Conservation (phyloP, 2,888 invertebrate genomes). For the Chelonus formosanus region DNA sequence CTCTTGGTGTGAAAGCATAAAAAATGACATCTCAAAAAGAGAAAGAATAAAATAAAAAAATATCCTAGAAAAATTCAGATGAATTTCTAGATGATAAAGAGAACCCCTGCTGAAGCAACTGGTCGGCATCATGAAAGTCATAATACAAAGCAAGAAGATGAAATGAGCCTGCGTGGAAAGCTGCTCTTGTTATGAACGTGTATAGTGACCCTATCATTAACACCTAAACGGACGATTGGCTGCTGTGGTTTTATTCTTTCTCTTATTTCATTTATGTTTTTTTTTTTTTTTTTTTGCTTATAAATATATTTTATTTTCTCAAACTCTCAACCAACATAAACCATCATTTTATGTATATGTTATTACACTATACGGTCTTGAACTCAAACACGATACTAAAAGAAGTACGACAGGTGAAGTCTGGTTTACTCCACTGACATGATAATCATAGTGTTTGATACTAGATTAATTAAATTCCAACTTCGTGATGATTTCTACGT, state of each 20-base stretch:
- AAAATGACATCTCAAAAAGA: no score
- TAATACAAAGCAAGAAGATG: constrained; percentile 1
- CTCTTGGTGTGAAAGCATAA: no score
- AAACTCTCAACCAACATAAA: neutral
- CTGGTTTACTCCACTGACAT: constrained; percentile 60
- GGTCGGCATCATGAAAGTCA: neutral
- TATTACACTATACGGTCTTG: constrained; percentile 5
- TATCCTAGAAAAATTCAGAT: no score
- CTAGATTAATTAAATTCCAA: constrained; percentile 60
- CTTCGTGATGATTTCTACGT: constrained; percentile 34
- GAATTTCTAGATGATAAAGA: neutral
- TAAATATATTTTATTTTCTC: constrained; percentile 17
- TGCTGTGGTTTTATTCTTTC: constrained; percentile 40
- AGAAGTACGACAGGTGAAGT: constrained; percentile 54
- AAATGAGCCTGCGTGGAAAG: constrained; percentile 29
- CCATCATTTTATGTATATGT: constrained; percentile 6
- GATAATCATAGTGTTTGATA: constrained; percentile 55
- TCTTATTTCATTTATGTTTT: constrained; percentile 24
- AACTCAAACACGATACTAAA: no score
- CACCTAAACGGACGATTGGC: constrained; percentile 58
- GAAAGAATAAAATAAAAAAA: no score
- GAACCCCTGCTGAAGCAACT: constrained; percentile 3
- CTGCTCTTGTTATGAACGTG: constrained; percentile 42
- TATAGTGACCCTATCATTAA: constrained; percentile 60
- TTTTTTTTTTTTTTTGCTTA: constrained; percentile 3